Percentiles rank a stretch among this genome's conserved stretches.
Evolutionary conservation across 1,140 invertebrate genomes (phyloP).

Genomic region (Sycophila sp.): DNA sequence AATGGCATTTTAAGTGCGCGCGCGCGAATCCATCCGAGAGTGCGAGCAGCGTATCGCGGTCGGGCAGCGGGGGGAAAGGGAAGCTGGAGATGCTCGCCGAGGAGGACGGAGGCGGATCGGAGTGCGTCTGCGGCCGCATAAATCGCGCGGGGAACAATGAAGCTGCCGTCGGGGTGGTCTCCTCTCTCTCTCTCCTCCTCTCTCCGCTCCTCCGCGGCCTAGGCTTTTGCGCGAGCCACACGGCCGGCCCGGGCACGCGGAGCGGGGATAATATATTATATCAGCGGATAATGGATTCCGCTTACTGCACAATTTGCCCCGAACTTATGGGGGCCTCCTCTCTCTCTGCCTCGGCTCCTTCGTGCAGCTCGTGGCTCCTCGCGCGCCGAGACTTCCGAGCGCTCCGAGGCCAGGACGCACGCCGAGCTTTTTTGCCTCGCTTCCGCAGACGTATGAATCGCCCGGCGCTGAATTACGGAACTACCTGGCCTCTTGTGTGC

Average conservation of each 20-base stretch:
- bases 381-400: not conserved
- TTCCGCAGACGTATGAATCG: too few relatives aligned
- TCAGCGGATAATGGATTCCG: conserved; percentile 40
- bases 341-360: not conserved
- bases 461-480: too few relatives aligned
- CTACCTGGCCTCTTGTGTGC: too few relatives aligned
- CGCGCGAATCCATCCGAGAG: conserved; percentile 30
- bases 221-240: too few relatives aligned
- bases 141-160: conserved; percentile 40
- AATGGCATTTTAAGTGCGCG: conserved; percentile 39
- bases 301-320: conserved; percentile 40
- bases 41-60: not conserved
- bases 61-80: not conserved
- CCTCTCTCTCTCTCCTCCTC: too few relatives aligned
- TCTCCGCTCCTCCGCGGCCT: too few relatives aligned
- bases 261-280: conserved; percentile 40
- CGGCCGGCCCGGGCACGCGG: not conserved
- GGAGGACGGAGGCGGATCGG: not conserved
- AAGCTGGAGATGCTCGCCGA: not conserved
- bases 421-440: too few relatives aligned
- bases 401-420: too few relatives aligned
- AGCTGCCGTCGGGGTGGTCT: conserved; percentile 28
- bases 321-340: conserved; percentile 35
- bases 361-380: not conserved
- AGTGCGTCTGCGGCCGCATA: conserved; percentile 28